Base-by-base conservation (phyloP, 2,888 invertebrate species). In the Phyllotreta striolata region DNA sequence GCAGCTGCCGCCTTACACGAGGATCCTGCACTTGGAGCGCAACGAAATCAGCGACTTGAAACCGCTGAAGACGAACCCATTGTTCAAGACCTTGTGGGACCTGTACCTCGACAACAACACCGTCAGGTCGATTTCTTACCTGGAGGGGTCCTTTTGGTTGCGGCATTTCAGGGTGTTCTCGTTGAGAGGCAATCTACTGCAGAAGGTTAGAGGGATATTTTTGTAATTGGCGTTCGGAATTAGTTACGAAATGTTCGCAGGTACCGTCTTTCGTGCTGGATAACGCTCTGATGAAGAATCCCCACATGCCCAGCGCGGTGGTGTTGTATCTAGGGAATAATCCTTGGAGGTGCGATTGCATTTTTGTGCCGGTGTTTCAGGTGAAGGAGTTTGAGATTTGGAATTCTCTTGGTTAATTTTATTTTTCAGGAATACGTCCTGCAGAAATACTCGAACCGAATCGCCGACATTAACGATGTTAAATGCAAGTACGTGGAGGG, bases 341-440 rank as follows among this genome's bases (percentile, higher is more conserved):
- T 80, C 91, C 93, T 0, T 94, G 93, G 92, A 84, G 87, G 34
- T 94, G 94, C 76, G 91, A 92, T 74, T 94, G 94, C 71, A 86
- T 87, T 69, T 93, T 91, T 78, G 89, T 90, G 3, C 92, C 92
- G 46, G 85, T 88, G 41, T 91, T 94, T 76, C 90, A 91, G 76
- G 89, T 85, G 63, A 49, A 34, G n/a, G n/a, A n/a, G n/a, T n/a
- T n/a, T 0, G 8, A 4, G 8, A n/a, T 13, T 56, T 63, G 41
- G 51, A 39, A 10, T 44, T 10, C 1, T 44, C 12, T 3, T 12
- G 14, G 10, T 41, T 40, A 38, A 49, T 44, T 13, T 13, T 10
- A 37, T 12, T 14, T 72, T 73, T 51, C 59, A 81, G 75, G 79
- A 87, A 46, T 79, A 89, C 49, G 65, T 67, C 10, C 79, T 90